phyloP scores from a whole-genome alignment of 2,888 invertebrate genomes.

The Cataglyphis albicans region DNA sequence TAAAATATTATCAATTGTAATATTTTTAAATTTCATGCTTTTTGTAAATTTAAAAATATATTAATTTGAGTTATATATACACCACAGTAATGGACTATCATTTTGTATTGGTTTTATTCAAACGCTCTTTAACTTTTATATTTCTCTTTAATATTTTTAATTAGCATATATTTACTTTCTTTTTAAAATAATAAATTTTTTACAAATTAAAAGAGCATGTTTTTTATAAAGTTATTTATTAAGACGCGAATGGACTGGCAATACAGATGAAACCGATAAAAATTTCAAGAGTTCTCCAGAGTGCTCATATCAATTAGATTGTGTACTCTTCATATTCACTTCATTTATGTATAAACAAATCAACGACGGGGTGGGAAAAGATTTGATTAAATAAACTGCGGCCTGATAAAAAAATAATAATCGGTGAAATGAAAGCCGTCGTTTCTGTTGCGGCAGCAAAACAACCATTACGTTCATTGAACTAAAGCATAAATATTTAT shows the following conservation, averaged over 20 bases:
- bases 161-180: neutral
- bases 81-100: neutral
- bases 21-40: neutral
- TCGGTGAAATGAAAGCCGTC: neutral
- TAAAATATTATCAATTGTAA: neutral
- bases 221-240: slow-evolving; percentile 30
- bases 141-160: neutral
- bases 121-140: neutral
- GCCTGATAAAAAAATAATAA: slow-evolving; percentile 38
- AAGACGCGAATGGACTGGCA: slow-evolving; percentile 1
- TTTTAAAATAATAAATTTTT: neutral
- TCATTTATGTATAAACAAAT: slow-evolving; percentile 37
- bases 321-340: slow-evolving; percentile 7
- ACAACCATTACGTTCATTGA: slow-evolving; percentile 26
- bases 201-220: neutral
- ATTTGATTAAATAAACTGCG: slow-evolving; percentile 36
- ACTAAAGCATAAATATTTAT: slow-evolving; percentile 33
- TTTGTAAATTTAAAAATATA: neutral
- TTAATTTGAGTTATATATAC: neutral
- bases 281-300: slow-evolving; percentile 14
- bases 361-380: neutral
- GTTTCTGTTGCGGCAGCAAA: neutral
- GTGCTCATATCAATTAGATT: slow-evolving; percentile 1
- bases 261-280: slow-evolving; percentile 27
- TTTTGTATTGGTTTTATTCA: neutral